Evolutionary conservation across 92 coral and sea anemone genomes (phyloP), one percentile per base, ranked within the genome.

Genomic region (Palythoa grandiflora): DNA sequence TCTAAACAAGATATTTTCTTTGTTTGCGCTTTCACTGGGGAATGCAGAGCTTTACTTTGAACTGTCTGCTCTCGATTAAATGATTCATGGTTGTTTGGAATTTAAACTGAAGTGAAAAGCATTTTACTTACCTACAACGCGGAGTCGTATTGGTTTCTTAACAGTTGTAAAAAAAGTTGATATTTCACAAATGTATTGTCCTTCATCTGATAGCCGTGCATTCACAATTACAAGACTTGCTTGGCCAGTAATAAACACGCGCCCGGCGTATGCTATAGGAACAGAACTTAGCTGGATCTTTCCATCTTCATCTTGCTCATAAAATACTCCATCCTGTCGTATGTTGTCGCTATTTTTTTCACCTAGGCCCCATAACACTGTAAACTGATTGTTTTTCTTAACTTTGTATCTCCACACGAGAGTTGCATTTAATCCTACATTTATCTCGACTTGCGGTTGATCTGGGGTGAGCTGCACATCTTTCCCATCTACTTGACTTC

Each of bases 171-270:
- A 89, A 8, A 54, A 36, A 11, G 86, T 84, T 40, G 90, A 78
- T 35, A 95, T 65, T 71, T 90, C 93, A 63, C 99, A 96, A 35
- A 91, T 78, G 86, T 96, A 96, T 73, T 36, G 85, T 14, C 99
- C 96, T 57, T 85, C 94, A 74, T 96, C 98, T 55, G 94, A 76
- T 8, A 89, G 89, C 75, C 84, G 89, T 11, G 89, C 98, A 21
- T 88, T 77, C 12, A 89, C 61, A 38, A 95, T 93, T 5, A 89
- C 88, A 10, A 95, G 92, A 11, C 93, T 87, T 3, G 96, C 93
- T 66, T 85, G 88, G 53, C 75, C 66, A 9, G 60, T 39, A 35
- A 95, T 93, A 63, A 87, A 86, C 86, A 95, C 96, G 53, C 98
- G 94, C 50, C 93, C 88, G 14, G 80, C 85, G 35, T 66, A 87